A percentile compares a stretch with the other conserved stretches of the same genome.
phyloP scores from a whole-genome alignment of 2,797 vertebrate species.

The Florisuga fusca region DNA sequence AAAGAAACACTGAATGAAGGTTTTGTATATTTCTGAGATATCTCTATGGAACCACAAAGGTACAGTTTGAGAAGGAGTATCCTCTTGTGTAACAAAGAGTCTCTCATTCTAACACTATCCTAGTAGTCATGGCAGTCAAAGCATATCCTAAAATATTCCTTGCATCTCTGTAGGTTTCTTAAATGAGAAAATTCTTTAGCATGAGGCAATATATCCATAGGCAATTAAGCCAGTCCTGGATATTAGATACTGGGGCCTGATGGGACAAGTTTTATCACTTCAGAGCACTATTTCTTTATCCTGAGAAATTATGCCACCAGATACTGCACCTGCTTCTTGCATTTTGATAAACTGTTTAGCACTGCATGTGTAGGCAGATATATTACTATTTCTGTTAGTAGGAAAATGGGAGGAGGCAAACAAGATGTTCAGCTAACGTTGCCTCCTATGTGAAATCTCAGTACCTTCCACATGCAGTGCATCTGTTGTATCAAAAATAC shows the following conservation, averaged over 20 bases:
- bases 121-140: neutral
- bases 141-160: neutral
- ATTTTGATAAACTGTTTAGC: slow-evolving; percentile 48
- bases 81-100: neutral
- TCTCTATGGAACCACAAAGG: neutral
- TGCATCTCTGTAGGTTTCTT: neutral
- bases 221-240: slow-evolving; percentile 37
- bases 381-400: neutral
- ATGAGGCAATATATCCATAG: slow-evolving; percentile 3
- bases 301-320: slow-evolving; percentile 51
- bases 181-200: slow-evolving; percentile 17
- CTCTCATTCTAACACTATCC: neutral
- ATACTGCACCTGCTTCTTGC: slow-evolving; percentile 51
- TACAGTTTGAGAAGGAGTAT: neutral
- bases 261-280: slow-evolving; percentile 21
- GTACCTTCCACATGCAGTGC: neutral
- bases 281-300: slow-evolving; percentile 31
- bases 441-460: neutral
- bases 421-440: neutral
- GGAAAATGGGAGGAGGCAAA: neutral
- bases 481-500: neutral
- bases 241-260: slow-evolving; percentile 4
- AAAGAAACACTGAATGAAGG: neutral
- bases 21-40: neutral
- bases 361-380: slow-evolving; percentile 5